Evolutionary conservation across 2,888 invertebrate species (phyloP).

Genomic region (Melanostoma scalare): DNA sequence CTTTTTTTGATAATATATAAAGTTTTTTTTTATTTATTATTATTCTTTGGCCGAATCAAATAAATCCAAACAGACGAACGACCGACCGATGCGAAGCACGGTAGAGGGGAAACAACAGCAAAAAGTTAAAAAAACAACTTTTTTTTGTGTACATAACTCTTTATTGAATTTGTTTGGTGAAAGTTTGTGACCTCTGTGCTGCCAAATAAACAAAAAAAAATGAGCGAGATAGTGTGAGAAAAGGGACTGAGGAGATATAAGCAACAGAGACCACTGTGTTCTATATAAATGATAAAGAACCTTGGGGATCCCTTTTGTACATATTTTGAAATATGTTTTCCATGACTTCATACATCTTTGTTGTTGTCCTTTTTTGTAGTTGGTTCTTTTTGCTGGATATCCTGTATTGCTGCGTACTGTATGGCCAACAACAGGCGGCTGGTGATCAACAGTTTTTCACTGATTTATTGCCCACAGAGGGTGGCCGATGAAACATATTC

Average conservation of each 20-base stretch:
- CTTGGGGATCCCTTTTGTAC: slow-evolving; percentile 55
- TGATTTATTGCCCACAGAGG: slow-evolving; percentile 66
- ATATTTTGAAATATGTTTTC: slow-evolving; percentile 71
- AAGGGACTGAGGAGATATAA: slow-evolving; percentile 40
- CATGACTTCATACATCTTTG: slow-evolving; percentile 37
- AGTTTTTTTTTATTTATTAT: slow-evolving; percentile 25
- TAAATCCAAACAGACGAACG: slow-evolving; percentile 51
- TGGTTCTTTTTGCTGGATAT: slow-evolving; percentile 38
- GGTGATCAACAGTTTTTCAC: slow-evolving; percentile 67
- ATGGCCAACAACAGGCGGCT: slow-evolving; percentile 59
- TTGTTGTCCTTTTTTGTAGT: slow-evolving; percentile 12
- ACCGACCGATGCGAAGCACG: background rate
- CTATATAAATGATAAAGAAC: slow-evolving; percentile 35
- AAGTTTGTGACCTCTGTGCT: slow-evolving; percentile 48
- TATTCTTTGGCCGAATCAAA: slow-evolving; percentile 54
- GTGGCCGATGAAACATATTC: slow-evolving; percentile 52
- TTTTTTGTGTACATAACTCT: slow-evolving; percentile 59
- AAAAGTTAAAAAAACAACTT: slow-evolving; percentile 43
- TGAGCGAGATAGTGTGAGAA: slow-evolving; percentile 18
- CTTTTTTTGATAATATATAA: slow-evolving; percentile 38
- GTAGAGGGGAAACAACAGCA: background rate
- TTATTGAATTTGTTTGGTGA: slow-evolving; percentile 72
- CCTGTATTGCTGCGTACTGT: slow-evolving; percentile 33
- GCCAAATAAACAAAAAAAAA: slow-evolving; percentile 10
- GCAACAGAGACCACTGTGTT: slow-evolving; percentile 17